These are phyloP conservation scores for Cottoperca gobio DNA, from an alignment of 2,797 vertebrate species.

Conservation along the genomic window DNA sequence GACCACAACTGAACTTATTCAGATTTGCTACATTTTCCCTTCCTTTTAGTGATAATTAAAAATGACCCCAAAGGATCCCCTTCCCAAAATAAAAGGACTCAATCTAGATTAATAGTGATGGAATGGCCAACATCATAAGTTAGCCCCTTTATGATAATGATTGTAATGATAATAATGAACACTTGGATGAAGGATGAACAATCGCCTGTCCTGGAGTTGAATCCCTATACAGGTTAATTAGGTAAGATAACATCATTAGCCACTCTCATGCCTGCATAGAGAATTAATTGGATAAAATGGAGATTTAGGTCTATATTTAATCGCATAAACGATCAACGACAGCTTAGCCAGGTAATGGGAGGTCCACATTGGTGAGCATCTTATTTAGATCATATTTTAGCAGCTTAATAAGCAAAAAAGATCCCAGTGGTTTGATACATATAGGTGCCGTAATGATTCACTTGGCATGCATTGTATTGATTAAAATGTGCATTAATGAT, in stretches of 20 bases:
- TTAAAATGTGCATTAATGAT: conserved; percentile 58
- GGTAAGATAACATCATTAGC: conserved; percentile 92
- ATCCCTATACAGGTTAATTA: conserved; percentile 90
- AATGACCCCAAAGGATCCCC: conserved; percentile 81
- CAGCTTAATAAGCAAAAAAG: conserved; percentile 75
- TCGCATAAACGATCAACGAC: conserved; percentile 84
- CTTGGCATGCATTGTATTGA: conserved; percentile 28
- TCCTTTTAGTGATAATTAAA: conserved; percentile 82
- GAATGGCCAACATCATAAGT: conserved; percentile 83
- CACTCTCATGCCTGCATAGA: conserved; percentile 84
- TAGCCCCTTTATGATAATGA: conserved; percentile 86
- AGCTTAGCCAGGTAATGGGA: conserved; percentile 76
- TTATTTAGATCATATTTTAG: conserved; percentile 83
- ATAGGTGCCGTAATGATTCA: conserved; percentile 44
- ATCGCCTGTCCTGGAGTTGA: conserved; percentile 85
- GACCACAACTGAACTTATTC: conserved; percentile 75
- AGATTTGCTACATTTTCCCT: conserved; percentile 69
- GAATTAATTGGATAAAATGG: conserved; percentile 88
- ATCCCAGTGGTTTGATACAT: conserved; percentile 56
- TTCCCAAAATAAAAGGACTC: conserved; percentile 67
- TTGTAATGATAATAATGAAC: conserved; percentile 88
- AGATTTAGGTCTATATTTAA: conserved; percentile 87
- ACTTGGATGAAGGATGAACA: conserved; percentile 86
- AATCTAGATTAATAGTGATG: conserved; percentile 84
- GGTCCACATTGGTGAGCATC: conserved; percentile 78